phyloP scores from a whole-genome alignment of 2,113 vertebrate genomes.

The Spilogale gracilis region DNA sequence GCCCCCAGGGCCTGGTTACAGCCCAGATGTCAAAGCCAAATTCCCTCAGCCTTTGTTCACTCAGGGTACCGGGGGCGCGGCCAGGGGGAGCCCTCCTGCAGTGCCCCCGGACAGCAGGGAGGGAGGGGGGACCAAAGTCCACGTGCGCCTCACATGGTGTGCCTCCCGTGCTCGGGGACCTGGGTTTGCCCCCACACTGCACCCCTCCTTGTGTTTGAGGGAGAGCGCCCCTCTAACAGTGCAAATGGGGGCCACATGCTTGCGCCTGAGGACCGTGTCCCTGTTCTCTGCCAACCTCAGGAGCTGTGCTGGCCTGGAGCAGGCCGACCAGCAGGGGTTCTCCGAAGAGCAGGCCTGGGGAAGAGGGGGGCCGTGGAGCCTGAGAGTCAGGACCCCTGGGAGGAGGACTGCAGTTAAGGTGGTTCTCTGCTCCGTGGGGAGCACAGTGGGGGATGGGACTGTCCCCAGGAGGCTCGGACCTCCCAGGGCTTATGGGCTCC shows the following conservation, averaged over 20 bases:
- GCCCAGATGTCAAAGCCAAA: background rate
- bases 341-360: background rate
- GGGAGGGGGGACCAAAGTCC: background rate
- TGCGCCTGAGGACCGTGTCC: rapidly evolving
- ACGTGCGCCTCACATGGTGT: too few species aligned
- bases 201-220: background rate
- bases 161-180: too few species aligned
- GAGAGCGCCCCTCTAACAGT: rapidly evolving
- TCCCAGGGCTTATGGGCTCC: background rate
- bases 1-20: background rate
- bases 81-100: background rate
- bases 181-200: background rate
- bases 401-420: background rate
- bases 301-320: rapidly evolving
- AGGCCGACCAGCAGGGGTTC: rapidly evolving
- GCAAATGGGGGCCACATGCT: too few species aligned
- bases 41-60: background rate
- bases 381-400: background rate
- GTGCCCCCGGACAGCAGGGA: background rate
- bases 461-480: background rate
- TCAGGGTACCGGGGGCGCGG: rapidly evolving
- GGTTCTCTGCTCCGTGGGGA: background rate
- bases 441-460: background rate
- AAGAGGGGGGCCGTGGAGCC: rapidly evolving
- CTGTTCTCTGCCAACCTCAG: too few species aligned